Conservation (phyloP, 2,888 invertebrate genomes). For the Eulithis testata region DNA sequence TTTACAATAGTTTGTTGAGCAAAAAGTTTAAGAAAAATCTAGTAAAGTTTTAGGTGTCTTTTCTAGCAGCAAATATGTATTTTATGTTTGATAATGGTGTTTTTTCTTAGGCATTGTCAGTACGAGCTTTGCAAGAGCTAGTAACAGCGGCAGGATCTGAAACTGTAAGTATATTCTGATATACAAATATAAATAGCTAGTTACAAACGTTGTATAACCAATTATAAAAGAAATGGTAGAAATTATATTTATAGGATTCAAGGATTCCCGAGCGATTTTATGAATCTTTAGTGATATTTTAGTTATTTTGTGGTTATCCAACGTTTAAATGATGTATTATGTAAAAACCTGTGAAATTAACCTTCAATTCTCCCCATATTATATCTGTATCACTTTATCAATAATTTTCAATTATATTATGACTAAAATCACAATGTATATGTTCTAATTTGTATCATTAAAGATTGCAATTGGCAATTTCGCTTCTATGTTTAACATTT, state of each 20-base stretch:
- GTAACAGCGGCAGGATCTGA: slow-evolving; percentile 97
- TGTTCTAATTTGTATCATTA: slow-evolving; percentile 48
- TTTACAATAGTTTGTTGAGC: too few species aligned
- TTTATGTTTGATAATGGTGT: too few species aligned
- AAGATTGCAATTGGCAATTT: slow-evolving; percentile 67
- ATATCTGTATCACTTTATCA: slow-evolving; percentile 58
- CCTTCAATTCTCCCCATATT: slow-evolving; percentile 59
- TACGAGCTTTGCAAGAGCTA: slow-evolving; percentile 98
- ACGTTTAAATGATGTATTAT: slow-evolving; percentile 14
- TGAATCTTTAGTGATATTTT: too few species aligned
- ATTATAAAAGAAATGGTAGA: background rate
- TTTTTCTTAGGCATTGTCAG: slow-evolving; percentile 91
- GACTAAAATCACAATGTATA: slow-evolving; percentile 56
- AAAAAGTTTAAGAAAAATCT: too few species aligned
- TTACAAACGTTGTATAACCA: slow-evolving; percentile 18
- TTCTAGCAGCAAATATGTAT: too few species aligned
- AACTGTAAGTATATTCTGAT: slow-evolving; percentile 88
- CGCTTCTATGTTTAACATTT: slow-evolving; percentile 37
- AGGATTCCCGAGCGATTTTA: too few species aligned
- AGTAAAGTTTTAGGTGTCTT: too few species aligned
- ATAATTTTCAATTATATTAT: slow-evolving; percentile 57
- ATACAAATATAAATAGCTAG: background rate
- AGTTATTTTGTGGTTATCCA: slow-evolving; percentile 8
- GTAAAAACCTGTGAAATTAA: slow-evolving; percentile 60
- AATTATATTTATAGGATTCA: too few species aligned